Conservation (phyloP, 2,113 vertebrate genomes). For the Phylloscopus whistleri region DNA sequence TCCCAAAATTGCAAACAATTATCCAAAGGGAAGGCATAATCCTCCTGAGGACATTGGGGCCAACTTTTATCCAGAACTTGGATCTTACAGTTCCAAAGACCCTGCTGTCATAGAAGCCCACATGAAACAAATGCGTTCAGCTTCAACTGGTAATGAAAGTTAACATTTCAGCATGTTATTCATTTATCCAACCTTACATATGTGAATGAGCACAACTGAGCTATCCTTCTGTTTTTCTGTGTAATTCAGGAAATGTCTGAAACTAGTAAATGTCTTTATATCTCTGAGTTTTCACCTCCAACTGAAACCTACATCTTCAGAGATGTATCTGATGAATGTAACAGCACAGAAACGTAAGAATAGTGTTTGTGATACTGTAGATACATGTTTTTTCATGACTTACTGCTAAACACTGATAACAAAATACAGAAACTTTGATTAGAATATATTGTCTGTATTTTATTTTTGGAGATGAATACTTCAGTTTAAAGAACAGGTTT, state of each 20-base stretch:
- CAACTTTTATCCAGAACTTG: slow-evolving; percentile 93
- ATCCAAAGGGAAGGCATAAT: slow-evolving; percentile 84
- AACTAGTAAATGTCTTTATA: not conserved
- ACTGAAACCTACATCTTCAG: not conserved
- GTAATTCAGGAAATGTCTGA: not conserved
- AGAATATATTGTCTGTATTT: not conserved
- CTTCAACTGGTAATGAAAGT: slow-evolving; percentile 85
- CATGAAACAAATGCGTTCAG: slow-evolving; percentile 90
- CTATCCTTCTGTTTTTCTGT: not conserved
- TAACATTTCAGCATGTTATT: not conserved
- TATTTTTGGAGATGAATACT: not conserved
- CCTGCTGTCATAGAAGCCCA: slow-evolving; percentile 88
- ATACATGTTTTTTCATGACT: not conserved
- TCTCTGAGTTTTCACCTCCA: not conserved
- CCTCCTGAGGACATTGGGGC: slow-evolving; percentile 93
- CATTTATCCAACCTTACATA: not conserved
- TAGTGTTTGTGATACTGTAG: not conserved
- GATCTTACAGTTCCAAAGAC: slow-evolving; percentile 93
- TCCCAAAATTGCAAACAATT: slow-evolving; percentile 84
- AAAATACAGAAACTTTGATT: not conserved
- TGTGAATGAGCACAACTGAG: not conserved
- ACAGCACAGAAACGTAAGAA: not conserved
- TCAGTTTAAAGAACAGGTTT: not conserved
- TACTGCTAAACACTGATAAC: not conserved
- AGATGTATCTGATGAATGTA: not conserved